Percentiles rank a stretch among this genome's conserved stretches.
Evolutionary conservation across 2,888 invertebrate species (phyloP).

Genomic region (Tridacna gigas): DNA sequence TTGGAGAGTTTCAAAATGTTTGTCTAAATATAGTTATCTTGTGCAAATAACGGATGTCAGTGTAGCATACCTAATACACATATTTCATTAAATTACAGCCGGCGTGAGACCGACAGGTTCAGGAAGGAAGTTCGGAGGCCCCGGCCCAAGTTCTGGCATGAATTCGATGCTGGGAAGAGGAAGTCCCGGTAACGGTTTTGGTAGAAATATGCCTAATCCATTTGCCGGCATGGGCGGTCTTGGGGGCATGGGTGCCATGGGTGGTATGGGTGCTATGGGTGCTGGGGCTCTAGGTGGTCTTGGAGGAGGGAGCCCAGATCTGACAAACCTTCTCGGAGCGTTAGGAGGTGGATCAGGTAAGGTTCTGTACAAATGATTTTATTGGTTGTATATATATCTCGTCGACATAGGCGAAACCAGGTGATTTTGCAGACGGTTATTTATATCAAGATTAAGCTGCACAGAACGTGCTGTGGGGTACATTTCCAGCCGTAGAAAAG

Average conservation of each 20-base stretch:
- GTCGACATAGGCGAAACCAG: too few relatives aligned
- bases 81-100: not conserved
- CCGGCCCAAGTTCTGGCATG: not conserved
- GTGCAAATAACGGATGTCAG: too few relatives aligned
- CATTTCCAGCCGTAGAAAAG: too few relatives aligned
- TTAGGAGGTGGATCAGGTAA: conserved; percentile 9
- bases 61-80: too few relatives aligned
- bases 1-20: too few relatives aligned
- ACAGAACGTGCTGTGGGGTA: too few relatives aligned
- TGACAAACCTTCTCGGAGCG: not conserved
- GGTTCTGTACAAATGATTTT: not conserved
- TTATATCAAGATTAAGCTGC: too few relatives aligned
- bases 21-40: too few relatives aligned
- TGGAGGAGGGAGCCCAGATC: conserved; percentile 1
- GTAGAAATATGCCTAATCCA: not conserved
- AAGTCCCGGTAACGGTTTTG: not conserved
- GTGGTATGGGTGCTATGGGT: too few relatives aligned
- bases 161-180: not conserved
- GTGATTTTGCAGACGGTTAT: too few relatives aligned
- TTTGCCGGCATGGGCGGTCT: not conserved
- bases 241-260: not conserved
- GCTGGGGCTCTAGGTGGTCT: conserved; percentile 1
- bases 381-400: too few relatives aligned
- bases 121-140: not conserved
- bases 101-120: not conserved